phyloP scores from a whole-genome alignment of 2,797 vertebrate species.

The Anguilla marmorata region DNA sequence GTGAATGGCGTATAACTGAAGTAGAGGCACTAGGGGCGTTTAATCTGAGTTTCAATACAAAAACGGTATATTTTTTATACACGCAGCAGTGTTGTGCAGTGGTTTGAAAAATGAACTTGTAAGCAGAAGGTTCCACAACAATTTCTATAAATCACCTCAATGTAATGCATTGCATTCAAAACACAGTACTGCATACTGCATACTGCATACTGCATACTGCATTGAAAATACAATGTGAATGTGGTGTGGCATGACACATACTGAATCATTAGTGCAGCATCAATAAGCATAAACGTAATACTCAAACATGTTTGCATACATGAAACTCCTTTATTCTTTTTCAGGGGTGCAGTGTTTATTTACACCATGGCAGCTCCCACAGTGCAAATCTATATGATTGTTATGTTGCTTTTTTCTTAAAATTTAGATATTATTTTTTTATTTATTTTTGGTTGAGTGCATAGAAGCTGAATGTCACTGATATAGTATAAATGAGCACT shows the following conservation, averaged over 20 bases:
- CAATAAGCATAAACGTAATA: not conserved
- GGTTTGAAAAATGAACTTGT: not conserved
- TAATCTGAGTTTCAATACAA: not conserved
- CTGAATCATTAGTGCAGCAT: conserved; percentile 1
- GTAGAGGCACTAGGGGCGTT: not conserved
- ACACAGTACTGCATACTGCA: not conserved
- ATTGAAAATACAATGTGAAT: not conserved
- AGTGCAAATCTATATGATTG: not conserved
- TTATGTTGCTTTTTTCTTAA: not conserved
- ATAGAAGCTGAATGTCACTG: not conserved
- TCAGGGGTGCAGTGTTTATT: not conserved
- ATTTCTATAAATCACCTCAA: not conserved
- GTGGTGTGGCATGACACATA: not conserved
- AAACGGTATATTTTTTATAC: not conserved
- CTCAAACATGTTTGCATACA: not conserved
- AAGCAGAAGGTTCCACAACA: not conserved
- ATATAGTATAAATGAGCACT: not conserved
- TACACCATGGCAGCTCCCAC: not conserved
- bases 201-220: not conserved
- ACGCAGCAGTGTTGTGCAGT: not conserved
- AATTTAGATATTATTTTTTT: not conserved
- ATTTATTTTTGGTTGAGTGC: not conserved
- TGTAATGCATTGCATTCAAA: not conserved
- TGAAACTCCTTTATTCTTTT: not conserved
- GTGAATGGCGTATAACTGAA: not conserved